Evolutionary conservation across 2,113 vertebrate species (phyloP), one percentile per base, ranked within the genome.

Genomic region (Notothenia coriiceps): DNA sequence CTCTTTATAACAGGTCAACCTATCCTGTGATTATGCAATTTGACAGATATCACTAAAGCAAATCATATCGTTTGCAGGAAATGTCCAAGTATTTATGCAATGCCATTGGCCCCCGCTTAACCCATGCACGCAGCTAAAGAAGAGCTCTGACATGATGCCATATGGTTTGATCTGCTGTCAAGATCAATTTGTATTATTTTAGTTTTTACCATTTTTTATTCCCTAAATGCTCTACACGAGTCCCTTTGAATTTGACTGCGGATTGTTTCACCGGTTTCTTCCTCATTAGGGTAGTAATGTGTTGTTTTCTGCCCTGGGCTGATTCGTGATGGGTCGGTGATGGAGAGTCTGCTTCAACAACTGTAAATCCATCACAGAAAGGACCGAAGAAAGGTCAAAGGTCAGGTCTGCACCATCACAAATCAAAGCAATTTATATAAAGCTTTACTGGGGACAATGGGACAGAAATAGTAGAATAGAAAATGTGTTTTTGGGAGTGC

Each of bases 31-130:
- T 91, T 88, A 88, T 82, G 54, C 69, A 90, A 91, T 59, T 68
- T 57, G 79, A 86, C 80, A 85, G 86, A 87, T 78, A 87, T 79
- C 81, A 86, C 77, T 89, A 83, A 89, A 87, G 52, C 17, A 88
- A 85, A 91, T 85, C 76, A 86, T 79, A 77, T 69, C 59, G 43
- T 56, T 44, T 43, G 56, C 17, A 64, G 62, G 69, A 87, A 70
- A 55, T 77, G 78, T 86, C 63, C 29, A 44, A 54, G 18, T 70
- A 77, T 76, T 86, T 75, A 52, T 33, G 22, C 13, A 70, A 43
- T 76, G 81, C 14, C 84, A 70, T 75, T 71, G 82, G 79, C 25
- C 55, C 64, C 35, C n/a, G 35, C 35, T 40, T 40, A 40, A 40
- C 35, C 35, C 5, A 40, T 5, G 35, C 35, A 6, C 7, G 6